Base-by-base conservation (phyloP, 2,113 vertebrate species). In the Anoplopoma fimbria region DNA sequence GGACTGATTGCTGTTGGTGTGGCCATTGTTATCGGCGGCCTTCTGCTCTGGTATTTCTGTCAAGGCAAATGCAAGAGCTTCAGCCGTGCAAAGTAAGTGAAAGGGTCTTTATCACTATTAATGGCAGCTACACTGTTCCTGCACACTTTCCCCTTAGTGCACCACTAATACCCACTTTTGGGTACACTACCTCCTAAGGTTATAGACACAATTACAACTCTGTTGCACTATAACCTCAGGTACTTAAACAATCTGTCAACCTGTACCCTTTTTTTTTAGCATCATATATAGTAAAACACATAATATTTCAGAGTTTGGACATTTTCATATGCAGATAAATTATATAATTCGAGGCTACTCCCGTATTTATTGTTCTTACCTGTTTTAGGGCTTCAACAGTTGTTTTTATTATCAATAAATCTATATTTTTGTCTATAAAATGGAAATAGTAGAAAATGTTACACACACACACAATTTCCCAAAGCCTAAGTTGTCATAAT, bases 21-120 rank as follows among this genome's bases (percentile, higher is more conserved):
- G 0, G 86, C 94, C 17, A 4, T 99, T 73, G 89, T 99, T 83
- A 81, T 96, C 69, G 55, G 93, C 60, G 89, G 89, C 55, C 89
- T 99, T 42, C 61, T 97, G 51, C 34, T 94, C 75, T 99, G 98
- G 94, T 97, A 97, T 91, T 93, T 95, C 82, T 99, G 96, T 89
- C 89, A 91, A 1, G 79, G 79, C 63, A 93, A 80, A 81, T 93
- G 88, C 63, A 95, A 94, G 82, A 58, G 84, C 61, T 34, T 85
- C 0, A 90, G 88, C 73, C 90, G 65, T 9, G 9, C 65, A 10
- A 87, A 85, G 95, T 95, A 77, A 93, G 94, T 69, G 4, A 77
- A 62, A 29, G 15, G 27, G 42, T 25, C 4, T 58, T 49, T 64
- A 25, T 31, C 42, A 7, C 14, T 47, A 1, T 19, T 49, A n/a